Percentiles rank a stretch among this genome's conserved stretches.
Conservation (phyloP, 2,113 vertebrate species). For the Mobula birostris region DNA sequence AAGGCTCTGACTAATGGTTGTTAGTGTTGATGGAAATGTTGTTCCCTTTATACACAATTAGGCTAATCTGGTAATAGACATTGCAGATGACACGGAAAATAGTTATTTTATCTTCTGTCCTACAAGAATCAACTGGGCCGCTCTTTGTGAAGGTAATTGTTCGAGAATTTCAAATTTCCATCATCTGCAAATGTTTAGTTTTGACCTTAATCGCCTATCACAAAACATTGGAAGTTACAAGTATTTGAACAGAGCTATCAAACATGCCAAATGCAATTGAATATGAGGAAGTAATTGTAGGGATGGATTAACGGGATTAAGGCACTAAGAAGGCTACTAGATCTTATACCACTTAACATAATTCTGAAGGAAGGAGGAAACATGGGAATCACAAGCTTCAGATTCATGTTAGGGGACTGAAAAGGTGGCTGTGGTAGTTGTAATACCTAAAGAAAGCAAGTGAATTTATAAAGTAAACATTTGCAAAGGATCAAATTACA, state of each 20-base stretch:
- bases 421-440: not conserved
- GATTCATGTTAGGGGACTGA: not conserved
- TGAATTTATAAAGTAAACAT: not conserved
- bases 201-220: not conserved
- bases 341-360: not conserved
- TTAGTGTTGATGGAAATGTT: conserved; percentile 8
- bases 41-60: not conserved
- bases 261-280: not conserved
- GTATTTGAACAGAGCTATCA: not conserved
- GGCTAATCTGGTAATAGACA: not conserved
- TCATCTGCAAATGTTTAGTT: not conserved
- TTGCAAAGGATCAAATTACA: not conserved
- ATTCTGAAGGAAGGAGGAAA: not conserved
- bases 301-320: not conserved
- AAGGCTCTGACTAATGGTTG: not conserved
- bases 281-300: not conserved
- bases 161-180: not conserved
- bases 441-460: not conserved
- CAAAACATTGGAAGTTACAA: not conserved
- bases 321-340: not conserved
- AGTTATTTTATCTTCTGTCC: not conserved
- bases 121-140: not conserved
- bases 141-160: no score
- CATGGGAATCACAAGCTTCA: not conserved
- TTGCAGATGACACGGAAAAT: not conserved